Conservation (phyloP, 2,113 vertebrate species). For the Pteronura brasiliensis region DNA sequence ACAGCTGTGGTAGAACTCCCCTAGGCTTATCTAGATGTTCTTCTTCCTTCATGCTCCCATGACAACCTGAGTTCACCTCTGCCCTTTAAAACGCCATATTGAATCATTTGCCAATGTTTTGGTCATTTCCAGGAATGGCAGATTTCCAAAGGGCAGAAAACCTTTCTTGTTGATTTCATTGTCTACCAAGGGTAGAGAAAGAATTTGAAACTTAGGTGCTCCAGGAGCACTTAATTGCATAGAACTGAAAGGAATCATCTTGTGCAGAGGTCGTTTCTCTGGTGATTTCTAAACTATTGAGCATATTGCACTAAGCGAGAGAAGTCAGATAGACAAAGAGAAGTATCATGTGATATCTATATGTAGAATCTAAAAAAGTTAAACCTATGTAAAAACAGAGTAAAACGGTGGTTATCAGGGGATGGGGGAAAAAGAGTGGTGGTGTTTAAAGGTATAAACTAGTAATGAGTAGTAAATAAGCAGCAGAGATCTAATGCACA, state of each 20-base stretch:
- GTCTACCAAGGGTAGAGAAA: neutral
- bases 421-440: neutral
- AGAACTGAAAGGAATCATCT: neutral
- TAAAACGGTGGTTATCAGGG: neutral
- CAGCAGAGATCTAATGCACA: neutral
- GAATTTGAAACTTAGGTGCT: neutral
- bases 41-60: neutral
- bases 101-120: neutral
- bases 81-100: neutral
- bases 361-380: neutral
- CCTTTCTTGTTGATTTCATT: neutral
- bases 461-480: neutral
- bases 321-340: neutral
- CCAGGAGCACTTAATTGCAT: neutral
- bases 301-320: neutral
- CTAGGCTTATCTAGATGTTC: neutral
- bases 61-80: neutral
- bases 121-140: neutral
- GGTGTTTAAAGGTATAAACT: neutral
- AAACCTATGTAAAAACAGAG: neutral
- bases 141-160: neutral
- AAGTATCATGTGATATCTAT: neutral
- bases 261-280: neutral
- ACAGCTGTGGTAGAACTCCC: neutral
- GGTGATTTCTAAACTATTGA: neutral